Percentiles rank a stretch among this genome's conserved stretches.
phyloP scores from a whole-genome alignment of 2,888 invertebrate genomes.

The Chrysolina oricalcia region DNA sequence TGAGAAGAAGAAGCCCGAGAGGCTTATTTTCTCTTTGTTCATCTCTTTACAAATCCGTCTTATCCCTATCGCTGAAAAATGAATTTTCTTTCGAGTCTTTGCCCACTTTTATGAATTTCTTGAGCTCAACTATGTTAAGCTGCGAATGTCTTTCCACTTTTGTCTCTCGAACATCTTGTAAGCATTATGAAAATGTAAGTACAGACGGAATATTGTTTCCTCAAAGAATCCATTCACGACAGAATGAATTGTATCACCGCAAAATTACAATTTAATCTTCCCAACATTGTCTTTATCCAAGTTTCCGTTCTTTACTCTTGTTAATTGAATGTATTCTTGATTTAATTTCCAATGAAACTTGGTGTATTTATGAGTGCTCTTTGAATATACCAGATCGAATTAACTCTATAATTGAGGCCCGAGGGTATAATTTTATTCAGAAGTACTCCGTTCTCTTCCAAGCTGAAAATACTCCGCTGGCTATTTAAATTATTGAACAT shows the following conservation, averaged over 20 bases:
- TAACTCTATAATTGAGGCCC: background rate
- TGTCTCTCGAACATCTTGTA: background rate
- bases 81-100: background rate
- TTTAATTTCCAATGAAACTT: constrained; percentile 1
- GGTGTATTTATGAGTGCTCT: constrained; percentile 2
- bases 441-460: background rate
- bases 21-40: background rate
- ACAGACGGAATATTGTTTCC: background rate
- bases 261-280: background rate
- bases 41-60: background rate
- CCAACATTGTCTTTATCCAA: background rate
- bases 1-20: background rate
- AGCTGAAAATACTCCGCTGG: background rate
- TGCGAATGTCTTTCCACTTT: background rate
- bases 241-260: background rate
- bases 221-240: background rate
- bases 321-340: background rate
- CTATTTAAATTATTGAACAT: background rate
- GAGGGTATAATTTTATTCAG: background rate
- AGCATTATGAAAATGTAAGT: background rate
- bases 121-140: background rate
- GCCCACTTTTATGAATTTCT: background rate
- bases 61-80: background rate
- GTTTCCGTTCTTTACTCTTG: background rate
- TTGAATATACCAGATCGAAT: background rate